Percentiles rank a stretch among this genome's conserved stretches.
These are phyloP conservation scores for Unio pictorum DNA, from an alignment of 2,888 invertebrate genomes.

Conservation along the genomic window DNA sequence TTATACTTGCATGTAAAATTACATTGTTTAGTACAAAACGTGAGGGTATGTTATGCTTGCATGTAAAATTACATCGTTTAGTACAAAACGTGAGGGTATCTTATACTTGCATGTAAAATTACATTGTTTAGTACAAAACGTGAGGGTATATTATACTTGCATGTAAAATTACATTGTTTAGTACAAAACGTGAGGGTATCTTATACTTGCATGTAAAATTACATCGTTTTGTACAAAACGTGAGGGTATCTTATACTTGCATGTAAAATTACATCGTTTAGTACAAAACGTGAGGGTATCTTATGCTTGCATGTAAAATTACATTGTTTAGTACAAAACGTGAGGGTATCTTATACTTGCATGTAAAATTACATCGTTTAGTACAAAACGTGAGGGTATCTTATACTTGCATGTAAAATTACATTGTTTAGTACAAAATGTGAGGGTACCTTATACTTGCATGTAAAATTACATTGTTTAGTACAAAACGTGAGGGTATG, in stretches of 20 bases:
- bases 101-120: not conserved
- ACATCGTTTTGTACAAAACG: conserved; percentile 22
- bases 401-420: not conserved
- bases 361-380: no score
- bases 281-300: conserved; percentile 47
- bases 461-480: no score
- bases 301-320: not conserved
- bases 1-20: not conserved
- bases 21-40: conserved; percentile 23
- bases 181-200: conserved; percentile 47
- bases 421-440: conserved; percentile 24
- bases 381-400: conserved; percentile 47
- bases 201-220: not conserved
- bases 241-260: conserved; percentile 32
- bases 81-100: conserved; percentile 52
- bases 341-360: conserved; percentile 32
- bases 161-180: no score
- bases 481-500: conserved; percentile 47
- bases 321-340: conserved; percentile 23
- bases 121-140: conserved; percentile 23
- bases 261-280: no score
- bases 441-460: conserved; percentile 32
- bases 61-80: conserved; percentile 25
- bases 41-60: conserved; percentile 32
- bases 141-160: conserved; percentile 32